These are phyloP conservation scores for Pseudochirops cupreus DNA, from an alignment of 2,797 vertebrate genomes.

Conservation along the genomic window DNA sequence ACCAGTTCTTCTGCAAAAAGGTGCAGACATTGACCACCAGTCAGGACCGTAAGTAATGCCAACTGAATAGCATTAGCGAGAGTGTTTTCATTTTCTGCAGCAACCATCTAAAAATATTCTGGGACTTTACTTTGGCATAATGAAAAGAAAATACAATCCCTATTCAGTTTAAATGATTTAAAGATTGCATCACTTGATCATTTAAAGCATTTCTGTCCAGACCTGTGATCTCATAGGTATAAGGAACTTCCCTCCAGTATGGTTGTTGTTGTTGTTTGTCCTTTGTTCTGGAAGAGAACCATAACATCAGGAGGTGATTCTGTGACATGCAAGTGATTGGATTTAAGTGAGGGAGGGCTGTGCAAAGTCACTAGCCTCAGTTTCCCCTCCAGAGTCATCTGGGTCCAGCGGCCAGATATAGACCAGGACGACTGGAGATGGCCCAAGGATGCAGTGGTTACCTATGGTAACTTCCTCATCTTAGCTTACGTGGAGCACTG, in stretches of 20 bases:
- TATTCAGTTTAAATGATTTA: not conserved
- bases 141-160: not conserved
- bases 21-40: conserved; percentile 87
- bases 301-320: no score
- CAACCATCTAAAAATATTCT: not conserved
- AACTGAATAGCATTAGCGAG: not conserved
- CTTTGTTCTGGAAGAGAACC: no score
- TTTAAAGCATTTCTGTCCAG: not conserved
- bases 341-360: no score
- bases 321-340: no score
- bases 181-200: not conserved
- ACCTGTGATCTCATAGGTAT: not conserved
- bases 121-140: not conserved
- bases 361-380: no score
- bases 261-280: no score
- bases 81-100: not conserved
- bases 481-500: not conserved
- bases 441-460: no score
- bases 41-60: conserved; percentile 87
- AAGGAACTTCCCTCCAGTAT: not conserved
- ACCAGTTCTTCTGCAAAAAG: conserved; percentile 89
- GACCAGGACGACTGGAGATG: no score
- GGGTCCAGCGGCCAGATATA: no score
- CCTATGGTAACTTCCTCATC: no score
- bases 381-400: no score